These are phyloP conservation scores for Branchinecta lynchi DNA, from an alignment of 1,140 invertebrate genomes.

Conservation along the genomic window DNA sequence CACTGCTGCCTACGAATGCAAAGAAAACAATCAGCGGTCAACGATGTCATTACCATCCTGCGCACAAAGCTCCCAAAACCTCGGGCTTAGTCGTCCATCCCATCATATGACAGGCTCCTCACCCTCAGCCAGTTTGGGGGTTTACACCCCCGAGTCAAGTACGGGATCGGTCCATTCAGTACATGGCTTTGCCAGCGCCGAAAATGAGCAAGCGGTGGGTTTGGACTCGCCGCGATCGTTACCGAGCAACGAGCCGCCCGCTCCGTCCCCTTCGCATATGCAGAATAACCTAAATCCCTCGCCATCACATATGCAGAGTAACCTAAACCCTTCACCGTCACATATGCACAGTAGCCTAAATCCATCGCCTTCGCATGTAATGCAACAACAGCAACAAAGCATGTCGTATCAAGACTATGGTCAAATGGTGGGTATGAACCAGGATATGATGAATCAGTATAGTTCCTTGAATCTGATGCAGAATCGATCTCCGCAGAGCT, in stretches of 20 bases:
- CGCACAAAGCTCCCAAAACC: neutral
- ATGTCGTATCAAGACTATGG: conserved; percentile 13
- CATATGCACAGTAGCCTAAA: conserved; percentile 2
- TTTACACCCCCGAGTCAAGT: conserved; percentile 65
- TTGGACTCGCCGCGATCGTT: conserved; percentile 20
- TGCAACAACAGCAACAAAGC: conserved; percentile 7
- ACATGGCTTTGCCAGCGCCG: conserved; percentile 40
- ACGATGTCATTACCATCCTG: neutral
- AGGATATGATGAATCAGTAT: conserved; percentile 15
- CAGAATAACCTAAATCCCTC: neutral
- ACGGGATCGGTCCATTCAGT: conserved; percentile 67
- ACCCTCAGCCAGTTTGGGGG: conserved; percentile 56
- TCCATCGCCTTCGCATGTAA: conserved; percentile 1
- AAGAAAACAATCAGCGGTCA: conserved; percentile 3
- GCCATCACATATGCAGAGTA: conserved; percentile 6
- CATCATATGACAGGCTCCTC: conserved; percentile 34
- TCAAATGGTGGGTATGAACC: conserved; percentile 4
- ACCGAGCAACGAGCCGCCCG: conserved; percentile 19
- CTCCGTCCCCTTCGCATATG: conserved; percentile 16
- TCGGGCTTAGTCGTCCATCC: neutral
- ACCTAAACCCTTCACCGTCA: neutral
- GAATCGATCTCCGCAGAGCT: conserved; percentile 9
- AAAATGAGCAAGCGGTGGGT: conserved; percentile 12
- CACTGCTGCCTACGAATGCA: conserved; percentile 3
- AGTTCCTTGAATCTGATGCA: conserved; percentile 17